phyloP scores from a whole-genome alignment of 2,797 vertebrate genomes.

The Craterocephalus amniculus region DNA sequence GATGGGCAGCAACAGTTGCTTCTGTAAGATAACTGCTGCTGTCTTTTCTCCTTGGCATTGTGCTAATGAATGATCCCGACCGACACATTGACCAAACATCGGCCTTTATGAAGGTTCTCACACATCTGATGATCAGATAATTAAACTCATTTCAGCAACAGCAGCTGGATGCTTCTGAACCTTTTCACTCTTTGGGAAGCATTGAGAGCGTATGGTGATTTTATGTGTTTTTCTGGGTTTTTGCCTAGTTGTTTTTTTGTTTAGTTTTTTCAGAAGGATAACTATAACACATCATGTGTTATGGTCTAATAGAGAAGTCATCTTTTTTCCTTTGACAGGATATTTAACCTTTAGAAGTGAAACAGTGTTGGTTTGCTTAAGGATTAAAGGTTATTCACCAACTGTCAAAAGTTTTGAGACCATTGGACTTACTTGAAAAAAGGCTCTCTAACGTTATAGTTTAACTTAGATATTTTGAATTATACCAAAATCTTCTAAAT shows the following conservation, averaged over 20 bases:
- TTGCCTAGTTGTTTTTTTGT: not conserved
- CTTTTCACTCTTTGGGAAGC: not conserved
- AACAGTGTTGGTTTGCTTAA: too few species aligned
- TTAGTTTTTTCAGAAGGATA: too few species aligned
- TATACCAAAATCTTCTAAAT: not conserved
- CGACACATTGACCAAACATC: not conserved
- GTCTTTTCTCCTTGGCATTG: too few species aligned
- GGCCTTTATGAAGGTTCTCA: not conserved
- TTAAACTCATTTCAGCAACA: not conserved
- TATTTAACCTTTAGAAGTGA: not conserved
- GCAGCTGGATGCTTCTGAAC: not conserved
- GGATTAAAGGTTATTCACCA: too few species aligned
- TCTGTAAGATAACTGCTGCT: too few species aligned
- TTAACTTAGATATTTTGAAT: not conserved
- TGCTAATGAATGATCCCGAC: not conserved
- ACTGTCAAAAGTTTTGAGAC: too few species aligned
- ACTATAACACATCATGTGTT: too few species aligned
- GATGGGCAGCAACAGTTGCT: not conserved
- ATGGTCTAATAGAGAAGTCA: too few species aligned
- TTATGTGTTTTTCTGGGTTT: not conserved
- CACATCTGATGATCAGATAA: not conserved
- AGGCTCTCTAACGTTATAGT: too few species aligned
- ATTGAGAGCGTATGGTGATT: not conserved
- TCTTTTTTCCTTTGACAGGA: not conserved
- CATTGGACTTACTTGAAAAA: not conserved